Base-by-base conservation (phyloP, 2,113 vertebrate species). In the Trematocara stigmaticum region DNA sequence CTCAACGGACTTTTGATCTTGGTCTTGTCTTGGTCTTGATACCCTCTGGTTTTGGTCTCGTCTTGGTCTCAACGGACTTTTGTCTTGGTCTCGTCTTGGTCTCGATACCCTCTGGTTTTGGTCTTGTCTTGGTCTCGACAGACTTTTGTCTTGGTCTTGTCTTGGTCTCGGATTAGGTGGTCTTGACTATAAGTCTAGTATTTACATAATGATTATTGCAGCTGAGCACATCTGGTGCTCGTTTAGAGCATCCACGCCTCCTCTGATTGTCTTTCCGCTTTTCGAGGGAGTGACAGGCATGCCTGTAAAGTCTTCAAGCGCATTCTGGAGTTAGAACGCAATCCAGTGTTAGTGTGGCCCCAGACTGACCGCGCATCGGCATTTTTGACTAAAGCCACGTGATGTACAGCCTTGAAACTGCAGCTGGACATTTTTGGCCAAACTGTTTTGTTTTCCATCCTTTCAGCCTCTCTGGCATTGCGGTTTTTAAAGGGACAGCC, bases 271-370 rank as follows among this genome's bases (percentile, higher is more conserved):
- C 16, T 84, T 29, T 55, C 5, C 61, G 82, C 82, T 93, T 38
- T 80, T 84, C 59, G 81, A 87, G 90, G 90, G 90, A 94, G 92
- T 69, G 80, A 87, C 79, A n/a, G 23, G 49, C 57, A 78, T 51
- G 79, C 40, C 52, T 59, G 66, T n/a, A 79, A 86, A 90, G 78
- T 88, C 76, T 20, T n/a, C 11, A 53, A 47, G 35, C 78, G 81
- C 71, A 83, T 83, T 55, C 42, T 18, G 29, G 29, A 90, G 74
- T 85, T 89, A 6, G 52, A 47, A 79, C 56, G 42, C 23, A 34
- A 42, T 34, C 13, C 10, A 57, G 29, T 13, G 40, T 3, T 5
- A 1, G 69, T 31, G 69, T 76, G 69, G 6, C 81, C 38, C 29
- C 40, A 29, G 3, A 56, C 12, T 16, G 15, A 20, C 18, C 55